Conservation (phyloP, 2,113 vertebrate species). For the Romanogobio albipinnatus region DNA sequence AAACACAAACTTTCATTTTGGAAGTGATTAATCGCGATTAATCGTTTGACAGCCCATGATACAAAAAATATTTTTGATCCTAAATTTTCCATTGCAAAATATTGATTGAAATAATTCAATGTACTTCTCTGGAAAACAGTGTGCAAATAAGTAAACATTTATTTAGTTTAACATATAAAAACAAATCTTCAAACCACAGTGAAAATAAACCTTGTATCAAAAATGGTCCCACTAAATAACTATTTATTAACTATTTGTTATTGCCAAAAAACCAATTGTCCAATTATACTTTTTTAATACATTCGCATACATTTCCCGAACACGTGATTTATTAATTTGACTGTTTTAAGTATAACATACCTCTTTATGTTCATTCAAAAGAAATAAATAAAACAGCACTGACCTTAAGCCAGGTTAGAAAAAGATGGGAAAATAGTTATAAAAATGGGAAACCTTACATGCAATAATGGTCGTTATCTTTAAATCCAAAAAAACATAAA, state of each 20-base stretch:
- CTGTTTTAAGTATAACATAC: neutral
- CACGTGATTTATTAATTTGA: neutral
- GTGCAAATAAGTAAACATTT: conserved; percentile 39
- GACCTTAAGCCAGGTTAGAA: neutral
- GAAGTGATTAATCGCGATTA: no score
- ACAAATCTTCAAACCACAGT: neutral
- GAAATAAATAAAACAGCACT: conserved; percentile 23
- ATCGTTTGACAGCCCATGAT: no score
- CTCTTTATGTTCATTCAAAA: neutral
- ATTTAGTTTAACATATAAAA: conserved; percentile 26
- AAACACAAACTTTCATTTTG: no score
- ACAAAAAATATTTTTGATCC: neutral
- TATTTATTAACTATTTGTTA: neutral
- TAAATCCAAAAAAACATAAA: neutral
- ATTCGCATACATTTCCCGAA: neutral
- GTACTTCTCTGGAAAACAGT: neutral
- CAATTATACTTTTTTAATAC: neutral
- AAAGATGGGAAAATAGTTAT: neutral
- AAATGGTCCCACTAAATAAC: neutral
- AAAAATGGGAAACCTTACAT: neutral
- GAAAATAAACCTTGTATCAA: neutral
- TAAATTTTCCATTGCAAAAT: neutral
- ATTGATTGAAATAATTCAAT: no score
- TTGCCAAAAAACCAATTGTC: neutral
- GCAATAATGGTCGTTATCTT: neutral